Conservation (phyloP, 1,140 invertebrate genomes). For the Gonatopus flavifemur region DNA sequence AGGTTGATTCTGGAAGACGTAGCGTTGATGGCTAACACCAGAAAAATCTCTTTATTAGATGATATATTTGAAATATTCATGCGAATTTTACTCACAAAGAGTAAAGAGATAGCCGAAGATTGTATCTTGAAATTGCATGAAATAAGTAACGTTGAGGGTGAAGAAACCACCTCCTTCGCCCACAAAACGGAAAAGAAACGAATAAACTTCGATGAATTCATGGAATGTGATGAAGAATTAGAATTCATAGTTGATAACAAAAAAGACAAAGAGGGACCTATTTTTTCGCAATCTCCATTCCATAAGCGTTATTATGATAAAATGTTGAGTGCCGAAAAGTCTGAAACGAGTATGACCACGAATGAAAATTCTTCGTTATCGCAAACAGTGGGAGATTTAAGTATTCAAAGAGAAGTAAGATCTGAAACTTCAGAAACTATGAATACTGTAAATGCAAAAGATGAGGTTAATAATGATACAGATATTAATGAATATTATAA, state of each 20-base stretch:
- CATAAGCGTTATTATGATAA: background rate
- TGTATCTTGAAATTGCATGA: no score
- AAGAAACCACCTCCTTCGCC: no score
- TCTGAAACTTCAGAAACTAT: no score
- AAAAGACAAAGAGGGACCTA: slow-evolving; percentile 3
- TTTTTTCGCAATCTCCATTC: slow-evolving; percentile 4
- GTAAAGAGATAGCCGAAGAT: background rate
- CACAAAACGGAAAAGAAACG: no score
- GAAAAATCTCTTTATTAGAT: background rate
- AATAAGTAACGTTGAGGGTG: no score
- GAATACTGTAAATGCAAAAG: slow-evolving; percentile 1
- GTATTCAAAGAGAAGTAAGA: no score
- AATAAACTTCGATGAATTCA: background rate
- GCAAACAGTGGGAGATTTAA: no score
- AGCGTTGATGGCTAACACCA: slow-evolving; percentile 1
- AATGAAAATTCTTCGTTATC: no score
- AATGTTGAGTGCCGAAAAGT: no score
- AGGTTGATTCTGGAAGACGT: slow-evolving; percentile 4
- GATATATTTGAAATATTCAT: slow-evolving; percentile 6
- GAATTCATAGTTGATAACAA: background rate
- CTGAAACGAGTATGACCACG: no score
- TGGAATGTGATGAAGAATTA: background rate
- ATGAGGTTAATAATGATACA: background rate
- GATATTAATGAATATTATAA: slow-evolving; percentile 5
- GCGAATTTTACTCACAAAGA: background rate